Evolutionary conservation across 2,888 invertebrate genomes (phyloP), one percentile per base, ranked within the genome.

Genomic region (Sinotaia quadrata): DNA sequence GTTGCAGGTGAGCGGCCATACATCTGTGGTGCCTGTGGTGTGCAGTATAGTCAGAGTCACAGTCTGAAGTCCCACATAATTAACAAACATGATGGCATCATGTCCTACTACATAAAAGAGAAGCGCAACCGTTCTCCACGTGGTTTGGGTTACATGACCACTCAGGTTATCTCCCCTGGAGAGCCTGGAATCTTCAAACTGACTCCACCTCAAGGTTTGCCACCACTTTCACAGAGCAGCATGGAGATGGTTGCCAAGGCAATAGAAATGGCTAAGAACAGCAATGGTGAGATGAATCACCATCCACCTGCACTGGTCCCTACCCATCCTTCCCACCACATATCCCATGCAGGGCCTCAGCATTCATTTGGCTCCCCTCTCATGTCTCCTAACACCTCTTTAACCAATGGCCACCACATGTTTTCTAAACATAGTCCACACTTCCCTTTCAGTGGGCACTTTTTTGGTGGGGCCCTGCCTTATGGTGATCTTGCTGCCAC

Each of bases 1-100:
- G 51, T 24, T 76, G 7, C 77, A 87, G 87, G 87, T 56, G 87
- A 87, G 69, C 75, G 87, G 21, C 88, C 88, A 4, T 88, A 88
- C 75, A 85, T 85, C 67, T 88, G 87, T 75, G 87, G 87, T 47
- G 87, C 84, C 0, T 88, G 88, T 78, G 88, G 88, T 7, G 87
- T 87, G 49, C 84, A 87, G 73, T 88, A 87, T 76, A 88, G 87
- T 69, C 88, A 88, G 70, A 87, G 88, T 67, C 87, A 87, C 74
- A 85, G 87, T 68, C 82, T 88, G 33, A 88, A 88, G 78, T 83
- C 85, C 47, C 88, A 88, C 80, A 88, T 88, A 75, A 84, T 86
- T 73, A 85, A 85, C 76, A 86, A 87, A 67, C 88, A 88, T 67
- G 85, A 83, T 58, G 87, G 86, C 61, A 86, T 87, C 78, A 87